Evolutionary conservation across 2,113 vertebrate species (phyloP).

Genomic region (Tetrax tetrax): DNA sequence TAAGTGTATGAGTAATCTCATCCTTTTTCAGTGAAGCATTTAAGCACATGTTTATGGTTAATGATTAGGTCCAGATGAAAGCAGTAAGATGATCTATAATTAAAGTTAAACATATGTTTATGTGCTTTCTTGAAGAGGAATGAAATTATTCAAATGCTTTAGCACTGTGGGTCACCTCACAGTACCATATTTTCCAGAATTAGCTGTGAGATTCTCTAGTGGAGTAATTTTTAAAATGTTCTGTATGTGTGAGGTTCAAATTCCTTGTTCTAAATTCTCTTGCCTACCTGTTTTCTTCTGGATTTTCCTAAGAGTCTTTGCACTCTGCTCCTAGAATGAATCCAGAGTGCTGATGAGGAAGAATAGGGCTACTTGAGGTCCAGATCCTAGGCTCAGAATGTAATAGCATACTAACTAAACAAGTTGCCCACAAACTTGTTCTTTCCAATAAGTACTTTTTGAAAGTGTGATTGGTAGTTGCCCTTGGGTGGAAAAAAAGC

Average conservation of each 20-base stretch:
- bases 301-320: background rate
- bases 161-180: background rate
- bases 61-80: conserved; percentile 36
- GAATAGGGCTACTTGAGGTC: background rate
- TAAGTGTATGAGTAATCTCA: background rate
- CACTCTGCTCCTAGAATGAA: background rate
- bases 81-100: conserved; percentile 10
- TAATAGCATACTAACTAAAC: background rate
- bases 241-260: background rate
- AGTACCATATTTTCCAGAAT: background rate
- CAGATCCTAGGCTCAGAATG: background rate
- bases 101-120: conserved; percentile 51
- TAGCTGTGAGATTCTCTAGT: background rate
- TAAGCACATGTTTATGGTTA: conserved; percentile 3
- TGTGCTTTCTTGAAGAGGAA: conserved; percentile 22
- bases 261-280: background rate
- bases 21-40: background rate
- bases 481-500: background rate
- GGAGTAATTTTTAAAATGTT: background rate
- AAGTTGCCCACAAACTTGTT: background rate
- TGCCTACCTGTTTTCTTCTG: background rate
- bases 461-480: background rate
- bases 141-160: background rate
- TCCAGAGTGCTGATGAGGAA: background rate
- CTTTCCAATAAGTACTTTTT: background rate